A percentile compares a stretch with the other conserved stretches of the same genome.
These are phyloP conservation scores for Caenorhabditis becei DNA, from an alignment of 2,888 invertebrate genomes.

Conservation along the genomic window DNA sequence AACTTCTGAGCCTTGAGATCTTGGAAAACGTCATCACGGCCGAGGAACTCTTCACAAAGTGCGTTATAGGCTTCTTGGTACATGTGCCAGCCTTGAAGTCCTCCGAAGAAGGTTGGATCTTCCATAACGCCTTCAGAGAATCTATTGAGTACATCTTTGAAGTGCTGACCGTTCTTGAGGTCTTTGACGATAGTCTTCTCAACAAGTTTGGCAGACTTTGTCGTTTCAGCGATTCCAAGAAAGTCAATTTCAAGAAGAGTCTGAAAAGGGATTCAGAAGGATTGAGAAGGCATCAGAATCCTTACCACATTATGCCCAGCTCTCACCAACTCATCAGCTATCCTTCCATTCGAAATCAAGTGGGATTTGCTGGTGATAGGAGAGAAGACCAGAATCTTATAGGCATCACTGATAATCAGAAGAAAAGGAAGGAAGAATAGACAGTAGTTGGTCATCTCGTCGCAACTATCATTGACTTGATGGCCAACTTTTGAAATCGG, in stretches of 20 bases:
- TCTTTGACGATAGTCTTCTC: slow-evolving; percentile 51
- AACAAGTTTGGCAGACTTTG: slow-evolving; percentile 57
- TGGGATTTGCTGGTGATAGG: slow-evolving; percentile 68
- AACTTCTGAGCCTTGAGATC: slow-evolving; percentile 66
- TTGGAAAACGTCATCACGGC: slow-evolving; percentile 54
- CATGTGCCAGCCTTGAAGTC: neutral
- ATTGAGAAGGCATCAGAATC: neutral
- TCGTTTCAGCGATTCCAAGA: slow-evolving; percentile 56
- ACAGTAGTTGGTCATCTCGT: too few species aligned
- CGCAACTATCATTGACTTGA: too few species aligned
- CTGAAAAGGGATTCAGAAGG: slow-evolving; percentile 32
- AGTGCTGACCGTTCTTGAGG: slow-evolving; percentile 19
- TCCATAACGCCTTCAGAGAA: slow-evolving; percentile 35
- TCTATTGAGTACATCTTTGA: slow-evolving; percentile 17
- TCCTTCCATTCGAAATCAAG: slow-evolving; percentile 71
- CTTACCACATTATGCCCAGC: slow-evolving; percentile 76
- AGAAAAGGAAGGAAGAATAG: too few species aligned
- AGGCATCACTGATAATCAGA: slow-evolving; percentile 2
- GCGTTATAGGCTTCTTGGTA: slow-evolving; percentile 40
- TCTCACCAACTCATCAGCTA: slow-evolving; percentile 72
- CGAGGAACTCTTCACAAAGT: slow-evolving; percentile 57
- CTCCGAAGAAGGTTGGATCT: slow-evolving; percentile 1
- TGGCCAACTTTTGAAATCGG: too few species aligned
- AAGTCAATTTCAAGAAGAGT: slow-evolving; percentile 65
- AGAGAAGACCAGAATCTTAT: slow-evolving; percentile 67